phyloP scores from a whole-genome alignment of 2,888 invertebrate genomes.

The Anaspis maculata region DNA sequence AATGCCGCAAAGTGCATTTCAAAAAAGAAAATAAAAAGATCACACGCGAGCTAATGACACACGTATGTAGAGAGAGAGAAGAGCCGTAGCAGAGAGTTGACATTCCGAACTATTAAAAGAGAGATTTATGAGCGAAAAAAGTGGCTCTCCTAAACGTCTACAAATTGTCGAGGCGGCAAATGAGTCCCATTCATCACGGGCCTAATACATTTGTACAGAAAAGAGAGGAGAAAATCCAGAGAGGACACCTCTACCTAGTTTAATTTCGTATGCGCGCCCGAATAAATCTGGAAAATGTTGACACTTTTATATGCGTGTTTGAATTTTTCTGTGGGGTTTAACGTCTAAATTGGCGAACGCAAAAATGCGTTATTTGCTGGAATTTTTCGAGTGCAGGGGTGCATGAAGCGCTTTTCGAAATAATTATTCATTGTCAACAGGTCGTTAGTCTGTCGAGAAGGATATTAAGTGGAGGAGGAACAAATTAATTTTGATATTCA shows the following conservation, averaged over 20 bases:
- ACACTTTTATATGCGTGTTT: constrained; percentile 37
- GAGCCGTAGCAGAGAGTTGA: constrained; percentile 10
- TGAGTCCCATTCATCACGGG: constrained; percentile 40
- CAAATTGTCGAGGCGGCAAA: constrained; percentile 45
- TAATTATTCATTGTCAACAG: too few relatives aligned
- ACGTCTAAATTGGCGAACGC: constrained; percentile 21
- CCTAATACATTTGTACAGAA: constrained; percentile 34
- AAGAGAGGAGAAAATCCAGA: too few relatives aligned
- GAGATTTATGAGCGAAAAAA: constrained; percentile 41
- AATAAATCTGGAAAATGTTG: constrained; percentile 36
- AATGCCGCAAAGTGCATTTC: not conserved
- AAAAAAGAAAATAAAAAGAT: constrained; percentile 8
- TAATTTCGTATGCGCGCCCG: constrained; percentile 35
- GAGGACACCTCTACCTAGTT: too few relatives aligned
- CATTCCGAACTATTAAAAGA: constrained; percentile 41
- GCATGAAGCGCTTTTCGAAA: too few relatives aligned
- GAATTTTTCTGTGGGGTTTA: constrained; percentile 24
- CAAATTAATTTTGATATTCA: too few relatives aligned
- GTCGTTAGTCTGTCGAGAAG: too few relatives aligned
- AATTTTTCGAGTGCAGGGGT: too few relatives aligned
- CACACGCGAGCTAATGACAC: constrained; percentile 17
- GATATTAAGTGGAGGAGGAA: too few relatives aligned
- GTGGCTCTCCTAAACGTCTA: constrained; percentile 42
- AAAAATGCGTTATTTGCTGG: too few relatives aligned
- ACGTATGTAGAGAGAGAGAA: not conserved